Base-by-base conservation (phyloP, 1,140 invertebrate species). In the Dendrolimus punctatus region DNA sequence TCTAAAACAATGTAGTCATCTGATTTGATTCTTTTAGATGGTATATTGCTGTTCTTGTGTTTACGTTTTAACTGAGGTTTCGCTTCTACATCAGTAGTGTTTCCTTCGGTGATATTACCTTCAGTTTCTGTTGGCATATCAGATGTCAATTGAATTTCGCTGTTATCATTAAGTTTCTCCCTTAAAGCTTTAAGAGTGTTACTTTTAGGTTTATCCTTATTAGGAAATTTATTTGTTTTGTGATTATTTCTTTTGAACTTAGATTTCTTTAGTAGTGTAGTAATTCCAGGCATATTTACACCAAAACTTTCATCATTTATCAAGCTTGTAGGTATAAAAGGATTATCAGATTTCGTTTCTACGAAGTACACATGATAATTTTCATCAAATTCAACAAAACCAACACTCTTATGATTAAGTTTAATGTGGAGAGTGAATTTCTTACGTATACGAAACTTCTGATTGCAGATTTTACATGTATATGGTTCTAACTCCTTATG, bases 381-480 rank as follows among this genome's bases (percentile, higher is more conserved):
- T 6, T 79, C 58, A 71, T 85, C 74, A 64, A 82, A 85, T 45
- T 83, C 76, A 39, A 85, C 72, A 62, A 66, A 79, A 5, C 82
- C 82, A 8, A 70, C 48, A 56, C 74, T 78, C 39, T 74, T 67
- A 37, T 85, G 82, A 5, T 60, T 55, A 8, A 76, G 40, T 60
- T 81, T 80, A 4, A 85, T 83, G 41, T 85, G 82, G 6, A 83
- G 44, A 0, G 78, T 79, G 42, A 85, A 85, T 6, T 56, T 56
- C 37, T 80, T 85, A 1, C 82, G 57, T n/a, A 79, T 48, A 41
- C 65, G 57, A 51, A 76, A 85, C 4, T 53, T 71, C 55, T 55
- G 73, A 46, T 80, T 46, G 8, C 82, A 85, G 39, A 82, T 79
- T 40, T 71, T 79, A 53, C 80, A 85, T 5, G 61, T 77, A 45